These are phyloP conservation scores for Myiothlypis chrysogaster DNA, from an alignment of 2,797 vertebrate species.

Conservation along the genomic window DNA sequence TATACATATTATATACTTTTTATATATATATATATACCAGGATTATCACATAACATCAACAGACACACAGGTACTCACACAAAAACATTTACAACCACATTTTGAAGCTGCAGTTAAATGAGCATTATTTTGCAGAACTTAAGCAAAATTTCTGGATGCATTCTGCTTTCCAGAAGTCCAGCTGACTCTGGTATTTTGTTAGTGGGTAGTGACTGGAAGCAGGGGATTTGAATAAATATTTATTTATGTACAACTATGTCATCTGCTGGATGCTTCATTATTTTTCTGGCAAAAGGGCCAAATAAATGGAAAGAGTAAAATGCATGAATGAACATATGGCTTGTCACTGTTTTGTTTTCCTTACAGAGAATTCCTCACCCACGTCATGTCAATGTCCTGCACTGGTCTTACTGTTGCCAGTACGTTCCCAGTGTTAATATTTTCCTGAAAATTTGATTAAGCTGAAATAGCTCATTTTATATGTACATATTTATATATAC, in stretches of 20 bases:
- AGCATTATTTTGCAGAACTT: background rate
- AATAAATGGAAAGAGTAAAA: background rate
- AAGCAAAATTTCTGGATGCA: background rate
- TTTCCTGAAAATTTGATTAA: constrained; percentile 8
- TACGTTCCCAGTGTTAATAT: background rate
- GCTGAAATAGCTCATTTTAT: background rate
- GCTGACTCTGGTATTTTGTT: constrained; percentile 13
- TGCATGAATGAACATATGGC: background rate
- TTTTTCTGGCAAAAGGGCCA: background rate
- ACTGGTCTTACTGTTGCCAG: background rate
- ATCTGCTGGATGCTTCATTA: background rate
- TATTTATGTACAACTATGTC: constrained; percentile 16
- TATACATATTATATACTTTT: background rate
- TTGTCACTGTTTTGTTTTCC: background rate
- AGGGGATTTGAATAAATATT: constrained; percentile 18
- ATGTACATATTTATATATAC: too few relatives aligned
- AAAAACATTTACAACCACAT: background rate
- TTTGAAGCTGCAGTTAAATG: background rate
- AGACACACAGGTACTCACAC: background rate
- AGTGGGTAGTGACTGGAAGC: background rate
- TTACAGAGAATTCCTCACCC: background rate
- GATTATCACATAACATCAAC: background rate
- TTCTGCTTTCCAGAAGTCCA: constrained; percentile 14
- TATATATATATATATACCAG: background rate
- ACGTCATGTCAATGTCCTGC: background rate